These are phyloP conservation scores for Trichopria drosophilae DNA, from an alignment of 2,888 invertebrate genomes.

Conservation along the genomic window DNA sequence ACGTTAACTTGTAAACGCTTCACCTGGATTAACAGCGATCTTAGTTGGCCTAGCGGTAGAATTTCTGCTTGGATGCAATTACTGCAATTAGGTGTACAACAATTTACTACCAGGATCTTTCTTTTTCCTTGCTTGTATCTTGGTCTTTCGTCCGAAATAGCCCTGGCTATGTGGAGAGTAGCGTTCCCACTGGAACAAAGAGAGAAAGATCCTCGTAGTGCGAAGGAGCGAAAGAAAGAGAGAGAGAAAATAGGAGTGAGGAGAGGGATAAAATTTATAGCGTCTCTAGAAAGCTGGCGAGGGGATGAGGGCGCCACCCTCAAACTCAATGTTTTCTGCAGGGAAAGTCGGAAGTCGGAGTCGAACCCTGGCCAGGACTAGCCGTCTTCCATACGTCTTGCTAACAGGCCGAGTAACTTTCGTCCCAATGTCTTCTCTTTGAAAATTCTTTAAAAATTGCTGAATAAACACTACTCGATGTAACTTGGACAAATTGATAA, in stretches of 20 bases:
- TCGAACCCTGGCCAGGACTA: conserved; percentile 56
- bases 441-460: conserved; percentile 43
- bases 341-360: conserved; percentile 57
- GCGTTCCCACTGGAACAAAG: not conserved
- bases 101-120: no score
- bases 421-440: conserved; percentile 36
- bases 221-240: conserved; percentile 6
- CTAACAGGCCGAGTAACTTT: conserved; percentile 54
- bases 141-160: not conserved
- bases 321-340: conserved; percentile 59
- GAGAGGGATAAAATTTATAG: conserved; percentile 56
- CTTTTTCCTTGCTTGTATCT: no score
- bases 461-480: no score
- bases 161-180: not conserved
- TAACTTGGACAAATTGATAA: no score
- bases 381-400: conserved; percentile 56
- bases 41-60: no score
- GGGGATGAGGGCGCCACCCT: conserved; percentile 46
- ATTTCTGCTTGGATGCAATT: no score
- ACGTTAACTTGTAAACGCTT: no score
- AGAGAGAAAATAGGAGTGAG: conserved; percentile 31
- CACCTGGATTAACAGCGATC: no score
- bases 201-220: not conserved
- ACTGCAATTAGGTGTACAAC: no score
- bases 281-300: conserved; percentile 46